Evolutionary conservation across 2,797 vertebrate genomes (phyloP).

Genomic region (Propithecus perrieri): DNA sequence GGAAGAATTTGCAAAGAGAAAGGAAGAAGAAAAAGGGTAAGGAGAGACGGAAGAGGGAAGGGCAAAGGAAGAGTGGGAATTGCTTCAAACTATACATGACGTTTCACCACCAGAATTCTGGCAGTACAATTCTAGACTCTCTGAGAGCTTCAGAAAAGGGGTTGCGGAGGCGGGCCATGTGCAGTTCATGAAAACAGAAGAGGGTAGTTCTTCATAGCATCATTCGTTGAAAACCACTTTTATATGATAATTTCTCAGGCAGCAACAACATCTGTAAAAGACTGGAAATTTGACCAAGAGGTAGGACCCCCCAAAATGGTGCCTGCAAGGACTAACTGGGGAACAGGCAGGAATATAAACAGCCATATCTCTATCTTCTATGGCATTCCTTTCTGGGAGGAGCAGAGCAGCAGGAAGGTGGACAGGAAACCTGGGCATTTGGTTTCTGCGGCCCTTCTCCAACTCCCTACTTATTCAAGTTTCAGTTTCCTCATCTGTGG

Average conservation of each 20-base stretch:
- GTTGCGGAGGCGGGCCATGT: neutral
- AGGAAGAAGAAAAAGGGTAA: neutral
- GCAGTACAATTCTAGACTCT: neutral
- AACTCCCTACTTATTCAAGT: neutral
- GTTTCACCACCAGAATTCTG: neutral
- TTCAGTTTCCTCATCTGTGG: neutral
- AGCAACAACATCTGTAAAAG: neutral
- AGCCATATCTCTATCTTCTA: neutral
- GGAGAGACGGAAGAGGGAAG: neutral
- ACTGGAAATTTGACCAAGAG: neutral
- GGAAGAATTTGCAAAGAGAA: neutral
- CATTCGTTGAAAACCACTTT: neutral
- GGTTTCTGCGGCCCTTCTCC: neutral
- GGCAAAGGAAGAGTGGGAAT: neutral
- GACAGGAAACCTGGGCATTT: neutral
- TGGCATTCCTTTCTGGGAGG: neutral
- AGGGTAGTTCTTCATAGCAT: neutral
- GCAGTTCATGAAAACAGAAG: neutral
- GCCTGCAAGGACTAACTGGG: neutral
- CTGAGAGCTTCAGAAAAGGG: neutral
- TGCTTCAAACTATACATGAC: neutral
- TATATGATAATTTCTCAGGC: neutral
- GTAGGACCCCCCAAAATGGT: neutral
- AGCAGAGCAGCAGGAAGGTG: neutral
- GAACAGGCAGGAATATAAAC: neutral